Conservation (phyloP, 2,888 invertebrate species). For the Amblyteles armatorius region DNA sequence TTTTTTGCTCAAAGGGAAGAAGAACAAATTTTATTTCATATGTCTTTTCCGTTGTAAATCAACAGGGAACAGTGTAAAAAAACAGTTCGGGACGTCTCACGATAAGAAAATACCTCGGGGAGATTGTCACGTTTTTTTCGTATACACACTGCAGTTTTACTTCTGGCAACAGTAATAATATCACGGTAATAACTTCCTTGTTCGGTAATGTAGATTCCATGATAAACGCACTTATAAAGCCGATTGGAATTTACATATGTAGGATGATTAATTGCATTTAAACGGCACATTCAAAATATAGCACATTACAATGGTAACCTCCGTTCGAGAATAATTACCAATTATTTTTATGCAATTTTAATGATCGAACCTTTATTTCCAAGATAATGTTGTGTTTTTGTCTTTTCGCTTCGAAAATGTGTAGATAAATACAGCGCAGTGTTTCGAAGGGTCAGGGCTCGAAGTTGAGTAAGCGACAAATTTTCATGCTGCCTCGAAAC, state of each 20-base stretch:
- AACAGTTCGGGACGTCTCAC: background rate
- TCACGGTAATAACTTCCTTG: background rate
- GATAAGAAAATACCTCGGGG: constrained; percentile 26
- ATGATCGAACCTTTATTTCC: background rate
- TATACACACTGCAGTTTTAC: background rate
- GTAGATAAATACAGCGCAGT: background rate
- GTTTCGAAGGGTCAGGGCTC: background rate
- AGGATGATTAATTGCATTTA: no score
- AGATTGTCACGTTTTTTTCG: constrained; percentile 13
- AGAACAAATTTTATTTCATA: no score
- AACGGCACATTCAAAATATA: no score
- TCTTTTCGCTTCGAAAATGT: background rate
- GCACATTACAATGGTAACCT: no score
- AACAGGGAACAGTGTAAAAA: background rate
- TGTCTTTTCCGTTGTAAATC: background rate
- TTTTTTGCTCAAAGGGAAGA: no score
- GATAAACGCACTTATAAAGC: no score
- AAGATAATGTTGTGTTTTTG: background rate
- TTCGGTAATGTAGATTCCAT: no score
- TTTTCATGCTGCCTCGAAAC: background rate
- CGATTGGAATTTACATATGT: no score
- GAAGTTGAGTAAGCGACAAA: background rate
- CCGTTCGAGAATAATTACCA: background rate
- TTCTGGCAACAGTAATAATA: background rate
- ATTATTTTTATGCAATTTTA: background rate